Percentiles rank a stretch among this genome's conserved stretches.
These are phyloP conservation scores for Erebia aethiops DNA, from an alignment of 2,888 invertebrate genomes.

Conservation along the genomic window DNA sequence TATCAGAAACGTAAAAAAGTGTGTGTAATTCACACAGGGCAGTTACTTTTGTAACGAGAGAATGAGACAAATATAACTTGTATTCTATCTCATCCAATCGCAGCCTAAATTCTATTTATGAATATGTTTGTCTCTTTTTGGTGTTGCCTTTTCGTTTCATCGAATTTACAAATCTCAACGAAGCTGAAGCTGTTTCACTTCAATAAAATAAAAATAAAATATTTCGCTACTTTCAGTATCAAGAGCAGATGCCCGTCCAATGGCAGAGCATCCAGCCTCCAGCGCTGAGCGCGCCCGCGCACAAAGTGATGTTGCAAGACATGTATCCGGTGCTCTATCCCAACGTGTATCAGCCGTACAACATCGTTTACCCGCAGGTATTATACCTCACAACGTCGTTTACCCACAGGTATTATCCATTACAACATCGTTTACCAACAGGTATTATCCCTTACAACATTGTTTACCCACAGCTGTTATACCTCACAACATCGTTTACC, in stretches of 20 bases:
- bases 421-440: constrained; percentile 45
- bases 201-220: too few relatives aligned
- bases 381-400: constrained; percentile 57
- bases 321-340: constrained; percentile 61
- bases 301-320: constrained; percentile 61
- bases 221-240: constrained; percentile 52
- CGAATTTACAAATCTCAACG: too few relatives aligned
- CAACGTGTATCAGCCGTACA: constrained; percentile 55
- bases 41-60: too few relatives aligned
- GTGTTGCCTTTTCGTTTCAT: too few relatives aligned
- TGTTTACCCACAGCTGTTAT: not conserved
- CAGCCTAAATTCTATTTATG: too few relatives aligned
- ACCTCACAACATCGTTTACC: not conserved
- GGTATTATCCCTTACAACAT: not conserved
- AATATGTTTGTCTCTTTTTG: too few relatives aligned
- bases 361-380: constrained; percentile 68
- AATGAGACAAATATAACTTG: too few relatives aligned
- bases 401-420: constrained; percentile 59
- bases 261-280: constrained; percentile 53
- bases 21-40: too few relatives aligned
- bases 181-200: too few relatives aligned
- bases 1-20: too few relatives aligned
- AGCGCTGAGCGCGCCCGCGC: constrained; percentile 41
- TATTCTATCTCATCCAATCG: too few relatives aligned
- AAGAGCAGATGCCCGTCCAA: constrained; percentile 56